A percentile compares a stretch with the other conserved stretches of the same genome.
These are phyloP conservation scores for Himalopsyche tibetana DNA, from an alignment of 2,888 invertebrate species.

Conservation along the genomic window DNA sequence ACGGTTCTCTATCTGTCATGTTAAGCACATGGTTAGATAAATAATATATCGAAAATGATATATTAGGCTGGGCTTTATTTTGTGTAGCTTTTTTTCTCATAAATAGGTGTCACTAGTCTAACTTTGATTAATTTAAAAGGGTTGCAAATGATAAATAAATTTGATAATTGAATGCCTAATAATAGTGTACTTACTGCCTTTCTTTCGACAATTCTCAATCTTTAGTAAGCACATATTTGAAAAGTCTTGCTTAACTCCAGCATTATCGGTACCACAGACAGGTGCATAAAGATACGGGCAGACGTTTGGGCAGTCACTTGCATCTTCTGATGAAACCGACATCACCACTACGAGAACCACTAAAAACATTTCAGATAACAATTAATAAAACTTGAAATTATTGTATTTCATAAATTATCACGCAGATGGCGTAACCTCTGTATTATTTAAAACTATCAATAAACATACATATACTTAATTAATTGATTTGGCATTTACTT, in stretches of 20 bases:
- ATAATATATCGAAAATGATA: too few relatives aligned
- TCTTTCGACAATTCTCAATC: slow-evolving; percentile 48
- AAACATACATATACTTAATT: not conserved
- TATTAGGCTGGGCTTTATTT: too few relatives aligned
- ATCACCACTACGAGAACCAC: slow-evolving; percentile 46
- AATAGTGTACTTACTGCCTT: slow-evolving; percentile 39
- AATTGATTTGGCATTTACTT: too few relatives aligned
- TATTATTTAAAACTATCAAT: not conserved
- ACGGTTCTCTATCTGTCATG: too few relatives aligned
- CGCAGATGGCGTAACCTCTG: too few relatives aligned
- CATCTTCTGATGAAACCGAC: slow-evolving; percentile 19
- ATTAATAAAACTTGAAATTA: not conserved
- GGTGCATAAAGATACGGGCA: slow-evolving; percentile 56
- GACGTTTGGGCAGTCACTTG: slow-evolving; percentile 53
- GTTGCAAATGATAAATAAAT: too few relatives aligned
- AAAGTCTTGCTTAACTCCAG: slow-evolving; percentile 45
- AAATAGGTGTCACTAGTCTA: too few relatives aligned
- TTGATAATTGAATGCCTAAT: too few relatives aligned
- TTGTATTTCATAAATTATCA: not conserved
- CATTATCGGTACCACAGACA: slow-evolving; percentile 39
- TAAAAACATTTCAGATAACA: not conserved
- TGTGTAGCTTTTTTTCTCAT: too few relatives aligned
- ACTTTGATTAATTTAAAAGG: too few relatives aligned
- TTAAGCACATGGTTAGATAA: too few relatives aligned
- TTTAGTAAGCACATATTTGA: slow-evolving; percentile 49